phyloP scores from a whole-genome alignment of 1,140 invertebrate genomes.

The Lutraria rhynchaena region DNA sequence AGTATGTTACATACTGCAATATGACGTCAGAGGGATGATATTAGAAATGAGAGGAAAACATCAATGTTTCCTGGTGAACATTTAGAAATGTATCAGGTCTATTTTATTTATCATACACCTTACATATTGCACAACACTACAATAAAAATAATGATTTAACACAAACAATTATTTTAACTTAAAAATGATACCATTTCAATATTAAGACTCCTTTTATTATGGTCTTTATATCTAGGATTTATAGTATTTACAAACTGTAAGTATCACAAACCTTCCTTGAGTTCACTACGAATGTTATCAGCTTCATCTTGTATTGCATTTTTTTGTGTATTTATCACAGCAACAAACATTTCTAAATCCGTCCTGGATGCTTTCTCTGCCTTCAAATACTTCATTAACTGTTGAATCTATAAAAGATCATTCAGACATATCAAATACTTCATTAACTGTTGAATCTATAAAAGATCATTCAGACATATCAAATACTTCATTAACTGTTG shows the following conservation, averaged over 20 bases:
- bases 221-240: no score
- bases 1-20: constrained; percentile 80
- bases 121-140: no score
- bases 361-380: constrained; percentile 81
- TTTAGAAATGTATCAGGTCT: no score
- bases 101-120: no score
- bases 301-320: constrained; percentile 83
- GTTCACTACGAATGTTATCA: constrained; percentile 80
- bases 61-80: no score
- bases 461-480: constrained; percentile 39
- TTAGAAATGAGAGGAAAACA: no score
- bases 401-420: constrained; percentile 71
- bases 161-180: no score
- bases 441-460: constrained; percentile 78
- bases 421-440: constrained; percentile 77
- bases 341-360: constrained; percentile 85
- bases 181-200: no score
- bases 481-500: constrained; percentile 77
- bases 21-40: no score
- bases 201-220: no score
- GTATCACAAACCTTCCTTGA: constrained; percentile 81
- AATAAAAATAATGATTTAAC: no score
- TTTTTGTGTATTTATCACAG: constrained; percentile 84
- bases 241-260: no score
- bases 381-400: constrained; percentile 77